Conservation (phyloP, 2,888 invertebrate genomes). For the Ariolimax columbianus region DNA sequence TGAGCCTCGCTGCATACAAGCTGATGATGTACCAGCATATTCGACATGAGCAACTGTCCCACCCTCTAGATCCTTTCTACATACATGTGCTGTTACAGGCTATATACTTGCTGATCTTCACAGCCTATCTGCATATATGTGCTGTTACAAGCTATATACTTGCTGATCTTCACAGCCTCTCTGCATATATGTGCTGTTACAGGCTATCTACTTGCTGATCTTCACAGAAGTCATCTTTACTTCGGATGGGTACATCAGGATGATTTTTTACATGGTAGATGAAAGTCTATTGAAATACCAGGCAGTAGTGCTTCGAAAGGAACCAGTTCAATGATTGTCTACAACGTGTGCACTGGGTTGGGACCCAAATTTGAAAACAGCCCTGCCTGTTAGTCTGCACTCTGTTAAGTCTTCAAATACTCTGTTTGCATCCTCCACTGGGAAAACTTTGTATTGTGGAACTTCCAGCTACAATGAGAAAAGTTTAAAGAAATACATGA, state of each 20-base stretch:
- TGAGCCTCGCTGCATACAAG: too few relatives aligned
- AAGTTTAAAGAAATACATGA: background rate
- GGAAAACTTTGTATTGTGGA: constrained; percentile 93
- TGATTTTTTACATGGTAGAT: background rate
- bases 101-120: background rate
- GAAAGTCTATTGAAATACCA: constrained; percentile 18
- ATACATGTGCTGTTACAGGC: too few relatives aligned
- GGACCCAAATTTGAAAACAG: constrained; percentile 83
- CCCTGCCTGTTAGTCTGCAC: constrained; percentile 93
- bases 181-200: background rate
- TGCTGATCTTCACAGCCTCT: background rate
- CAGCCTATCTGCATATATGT: too few relatives aligned
- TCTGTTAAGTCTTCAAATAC: constrained; percentile 94
- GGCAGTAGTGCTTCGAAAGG: background rate
- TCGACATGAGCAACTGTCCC: background rate
- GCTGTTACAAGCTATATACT: background rate
- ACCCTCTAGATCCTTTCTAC: too few relatives aligned
- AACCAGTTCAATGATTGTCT: constrained; percentile 53
- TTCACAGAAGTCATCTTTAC: background rate
- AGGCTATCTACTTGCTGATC: background rate
- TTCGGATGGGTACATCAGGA: constrained; percentile 3
- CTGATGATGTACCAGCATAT: background rate
- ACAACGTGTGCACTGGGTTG: constrained; percentile 55
- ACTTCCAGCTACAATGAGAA: constrained; percentile 85
- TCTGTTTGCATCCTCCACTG: constrained; percentile 91